phyloP scores from a whole-genome alignment of 2,797 vertebrate species.

The Rallus crepitans region DNA sequence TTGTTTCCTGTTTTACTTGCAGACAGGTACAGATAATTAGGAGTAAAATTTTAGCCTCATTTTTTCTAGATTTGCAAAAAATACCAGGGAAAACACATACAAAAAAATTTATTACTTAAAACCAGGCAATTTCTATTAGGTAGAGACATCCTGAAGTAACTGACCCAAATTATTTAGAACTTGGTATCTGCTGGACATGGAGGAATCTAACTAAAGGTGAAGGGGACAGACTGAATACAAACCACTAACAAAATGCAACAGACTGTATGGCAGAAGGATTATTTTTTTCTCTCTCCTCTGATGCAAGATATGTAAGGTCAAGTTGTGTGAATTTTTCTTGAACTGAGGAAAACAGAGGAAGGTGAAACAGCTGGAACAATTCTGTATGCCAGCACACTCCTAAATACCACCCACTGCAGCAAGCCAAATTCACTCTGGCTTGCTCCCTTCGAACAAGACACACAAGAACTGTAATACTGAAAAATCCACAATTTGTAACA shows the following conservation, averaged over 20 bases:
- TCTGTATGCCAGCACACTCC: not conserved
- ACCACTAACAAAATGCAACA: not conserved
- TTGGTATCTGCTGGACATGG: not conserved
- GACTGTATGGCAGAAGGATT: not conserved
- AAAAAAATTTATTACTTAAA: not conserved
- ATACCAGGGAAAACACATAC: not conserved
- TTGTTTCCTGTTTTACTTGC: not conserved
- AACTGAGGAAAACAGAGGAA: not conserved
- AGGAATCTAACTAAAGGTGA: not conserved
- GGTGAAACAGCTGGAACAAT: not conserved
- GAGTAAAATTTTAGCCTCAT: not conserved
- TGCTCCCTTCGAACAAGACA: not conserved
- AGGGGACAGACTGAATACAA: not conserved
- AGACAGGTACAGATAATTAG: not conserved
- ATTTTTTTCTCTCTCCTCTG: not conserved
- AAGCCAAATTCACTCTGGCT: not conserved
- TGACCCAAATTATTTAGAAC: not conserved
- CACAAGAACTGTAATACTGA: not conserved
- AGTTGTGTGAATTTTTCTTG: not conserved
- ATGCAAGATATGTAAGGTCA: not conserved
- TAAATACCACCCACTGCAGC: not conserved
- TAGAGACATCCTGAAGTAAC: not conserved
- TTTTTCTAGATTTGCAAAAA: not conserved
- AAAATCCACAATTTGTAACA: not conserved
- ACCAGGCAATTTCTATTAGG: not conserved